Conservation (phyloP, 2,888 invertebrate genomes). For the Drosophila mettleri region DNA sequence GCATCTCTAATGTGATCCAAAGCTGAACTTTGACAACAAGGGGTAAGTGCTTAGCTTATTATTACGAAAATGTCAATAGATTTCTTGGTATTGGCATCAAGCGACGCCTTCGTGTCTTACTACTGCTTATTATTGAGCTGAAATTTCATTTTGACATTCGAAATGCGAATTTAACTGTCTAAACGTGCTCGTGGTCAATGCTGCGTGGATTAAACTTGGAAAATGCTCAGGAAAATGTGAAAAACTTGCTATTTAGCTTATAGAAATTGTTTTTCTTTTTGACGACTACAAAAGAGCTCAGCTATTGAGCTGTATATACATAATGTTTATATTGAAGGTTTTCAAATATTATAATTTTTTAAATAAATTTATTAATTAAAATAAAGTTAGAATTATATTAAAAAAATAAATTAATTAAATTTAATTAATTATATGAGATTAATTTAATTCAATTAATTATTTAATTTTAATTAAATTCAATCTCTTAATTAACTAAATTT, state of each 20-base stretch:
- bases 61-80: not conserved
- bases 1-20: constrained; percentile 16
- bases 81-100: not conserved
- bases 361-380: no score
- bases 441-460: no score
- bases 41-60: constrained; percentile 18
- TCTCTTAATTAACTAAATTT: no score
- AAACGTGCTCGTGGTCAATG: constrained; percentile 33
- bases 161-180: constrained; percentile 19
- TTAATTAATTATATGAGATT: no score
- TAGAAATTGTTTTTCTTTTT: not conserved
- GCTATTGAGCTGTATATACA: not conserved
- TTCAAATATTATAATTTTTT: no score
- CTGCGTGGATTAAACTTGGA: constrained; percentile 12
- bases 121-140: not conserved
- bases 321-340: no score
- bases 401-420: no score
- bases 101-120: not conserved
- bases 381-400: no score
- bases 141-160: not conserved
- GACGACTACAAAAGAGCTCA: not conserved
- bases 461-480: no score
- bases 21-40: constrained; percentile 4
- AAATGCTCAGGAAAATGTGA: not conserved
- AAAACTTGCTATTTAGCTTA: not conserved